phyloP scores from a whole-genome alignment of 2,888 invertebrate species.

The Leptura quadrifasciata region DNA sequence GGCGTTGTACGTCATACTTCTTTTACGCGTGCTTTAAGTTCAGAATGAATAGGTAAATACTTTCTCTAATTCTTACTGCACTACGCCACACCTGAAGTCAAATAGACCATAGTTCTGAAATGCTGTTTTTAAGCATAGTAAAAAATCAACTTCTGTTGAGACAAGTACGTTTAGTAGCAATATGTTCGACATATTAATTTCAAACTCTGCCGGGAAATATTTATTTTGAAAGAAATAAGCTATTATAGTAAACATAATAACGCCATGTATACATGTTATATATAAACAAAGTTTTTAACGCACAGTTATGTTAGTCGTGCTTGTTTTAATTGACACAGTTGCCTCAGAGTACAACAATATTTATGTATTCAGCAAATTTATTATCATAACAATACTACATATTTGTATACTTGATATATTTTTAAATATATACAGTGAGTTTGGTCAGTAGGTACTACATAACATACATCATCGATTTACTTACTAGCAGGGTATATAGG shows the following conservation, averaged over 20 bases:
- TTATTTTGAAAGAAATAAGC: neutral
- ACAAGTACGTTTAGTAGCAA: neutral
- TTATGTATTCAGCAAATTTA: slow-evolving; percentile 35
- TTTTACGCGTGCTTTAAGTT: no score
- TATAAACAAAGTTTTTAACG: neutral
- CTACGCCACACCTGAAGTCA: no score
- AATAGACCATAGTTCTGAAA: no score
- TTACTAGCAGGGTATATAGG: neutral
- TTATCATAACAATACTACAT: slow-evolving; percentile 20
- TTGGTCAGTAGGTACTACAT: neutral
- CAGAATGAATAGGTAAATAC: no score
- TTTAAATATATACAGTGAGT: slow-evolving; percentile 16
- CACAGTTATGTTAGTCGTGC: neutral
- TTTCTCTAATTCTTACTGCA: no score
- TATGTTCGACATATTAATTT: neutral
- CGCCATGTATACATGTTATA: neutral
- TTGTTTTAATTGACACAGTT: slow-evolving; percentile 1
- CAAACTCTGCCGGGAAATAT: neutral
- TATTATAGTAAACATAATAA: neutral
- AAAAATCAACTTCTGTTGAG: no score
- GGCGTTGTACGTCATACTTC: no score
- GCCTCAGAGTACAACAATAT: slow-evolving; percentile 5
- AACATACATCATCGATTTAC: neutral
- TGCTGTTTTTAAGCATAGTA: no score
- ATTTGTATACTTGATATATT: slow-evolving; percentile 30